Base-by-base conservation (phyloP, 64 coral and sea anemone genomes). In the Pocillopora verrucosa region DNA sequence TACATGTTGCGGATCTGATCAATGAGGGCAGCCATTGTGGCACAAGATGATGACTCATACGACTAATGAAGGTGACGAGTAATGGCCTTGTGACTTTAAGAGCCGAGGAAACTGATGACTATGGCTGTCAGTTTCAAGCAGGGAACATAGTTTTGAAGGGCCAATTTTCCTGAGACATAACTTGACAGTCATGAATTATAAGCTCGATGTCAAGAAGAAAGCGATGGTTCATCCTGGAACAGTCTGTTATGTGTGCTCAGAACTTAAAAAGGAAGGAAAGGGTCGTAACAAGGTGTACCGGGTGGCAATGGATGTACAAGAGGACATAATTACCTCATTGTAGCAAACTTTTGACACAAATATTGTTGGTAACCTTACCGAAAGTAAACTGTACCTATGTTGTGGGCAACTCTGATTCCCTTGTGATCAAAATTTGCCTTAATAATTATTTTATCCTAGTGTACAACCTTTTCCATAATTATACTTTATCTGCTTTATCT, bases 251-350 rank as follows among this genome's bases (percentile, higher is more conserved):
- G 41, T 87, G 12, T 92, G 80, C 16, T 7, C 56, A 34, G 74
- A 92, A 15, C 74, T 92, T 10, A 86, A 45, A 69, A 19, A 58
- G 59, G 79, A 58, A 17, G 20, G 58, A 13, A 92, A 36, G 25
- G 37, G 75, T 19, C 82, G 58, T 20, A 76, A 90, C 34, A 45
- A 72, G 15, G n/a, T 87, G 26, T 80, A 26, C 30, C 56, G 61
- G 30, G 81, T 65, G 16, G 38, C 74, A 11, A 10, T 20, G 17
- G 34, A 63, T 35, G 20, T 34, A 4, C 56, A 92, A 73, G 75
- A 87, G 69, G 90, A 92, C 26, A 92, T 86, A 34, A 91, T 91
- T n/a, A 70, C 89, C 57, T 90, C 72, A 58, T 56, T 80, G 19
- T 80, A 80, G 45, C 59, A 30, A 30, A 30, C 30, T 0, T 30